These are phyloP conservation scores for Morpho achilles DNA, from an alignment of 2,888 invertebrate genomes.

Conservation along the genomic window DNA sequence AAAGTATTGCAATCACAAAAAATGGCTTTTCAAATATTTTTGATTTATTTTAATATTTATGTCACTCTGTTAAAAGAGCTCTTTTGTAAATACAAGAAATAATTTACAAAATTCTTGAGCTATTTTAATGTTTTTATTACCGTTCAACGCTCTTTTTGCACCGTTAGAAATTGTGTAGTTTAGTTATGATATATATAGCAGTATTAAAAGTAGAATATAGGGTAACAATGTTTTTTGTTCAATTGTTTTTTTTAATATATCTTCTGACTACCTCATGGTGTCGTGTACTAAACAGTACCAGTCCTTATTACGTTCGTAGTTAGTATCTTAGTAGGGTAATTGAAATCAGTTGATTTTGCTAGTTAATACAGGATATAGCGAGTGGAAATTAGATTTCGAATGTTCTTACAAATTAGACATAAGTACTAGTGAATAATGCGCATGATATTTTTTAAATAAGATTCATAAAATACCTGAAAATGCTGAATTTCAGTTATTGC, in stretches of 20 bases:
- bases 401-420: not conserved
- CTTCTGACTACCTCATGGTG: conserved; percentile 64
- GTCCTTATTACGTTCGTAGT: conserved; percentile 9
- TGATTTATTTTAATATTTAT: too few relatives aligned
- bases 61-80: too few relatives aligned
- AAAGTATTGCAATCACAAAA: too few relatives aligned
- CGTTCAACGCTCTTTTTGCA: too few relatives aligned
- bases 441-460: not conserved
- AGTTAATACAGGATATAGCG: not conserved
- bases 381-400: conserved; percentile 2
- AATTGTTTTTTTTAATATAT: conserved; percentile 37
- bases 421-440: not conserved
- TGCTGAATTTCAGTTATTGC: too few relatives aligned
- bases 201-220: conserved; percentile 61
- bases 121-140: too few relatives aligned
- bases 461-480: too few relatives aligned
- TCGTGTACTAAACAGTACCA: conserved; percentile 40
- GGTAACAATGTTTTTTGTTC: conserved; percentile 42
- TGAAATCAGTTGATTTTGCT: not conserved
- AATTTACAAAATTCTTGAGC: too few relatives aligned
- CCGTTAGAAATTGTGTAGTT: conserved; percentile 14
- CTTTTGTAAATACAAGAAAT: too few relatives aligned
- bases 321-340: not conserved
- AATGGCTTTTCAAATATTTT: too few relatives aligned
- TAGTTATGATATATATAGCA: conserved; percentile 59